Conservation (phyloP, 23 tunicate genomes). For the Clavelina lepadiformis region DNA sequence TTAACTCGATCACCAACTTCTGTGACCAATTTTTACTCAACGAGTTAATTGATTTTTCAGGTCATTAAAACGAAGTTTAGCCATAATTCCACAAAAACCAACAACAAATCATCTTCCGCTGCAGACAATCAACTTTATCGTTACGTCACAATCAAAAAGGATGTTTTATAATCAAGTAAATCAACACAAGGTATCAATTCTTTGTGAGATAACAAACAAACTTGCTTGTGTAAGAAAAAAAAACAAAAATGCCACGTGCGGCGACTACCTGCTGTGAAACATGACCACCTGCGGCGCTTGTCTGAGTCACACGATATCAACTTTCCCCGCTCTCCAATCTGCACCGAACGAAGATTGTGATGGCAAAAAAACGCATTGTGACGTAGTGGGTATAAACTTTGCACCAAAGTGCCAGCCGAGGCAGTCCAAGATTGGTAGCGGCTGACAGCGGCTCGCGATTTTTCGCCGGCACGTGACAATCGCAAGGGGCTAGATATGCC, state of each 20-base stretch:
- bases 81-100: too few species aligned
- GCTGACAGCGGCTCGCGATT: slow-evolving; percentile 7
- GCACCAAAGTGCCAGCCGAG: slow-evolving; percentile 33
- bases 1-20: too few species aligned
- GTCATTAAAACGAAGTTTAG: too few species aligned
- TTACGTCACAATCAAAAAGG: not conserved
- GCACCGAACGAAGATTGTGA: not conserved
- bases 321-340: not conserved
- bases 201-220: too few species aligned
- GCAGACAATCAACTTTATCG: too few species aligned
- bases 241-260: slow-evolving; percentile 8
- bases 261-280: not conserved
- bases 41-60: too few species aligned
- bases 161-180: too few species aligned
- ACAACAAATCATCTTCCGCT: too few species aligned
- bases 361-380: slow-evolving; percentile 10
- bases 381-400: slow-evolving; percentile 23
- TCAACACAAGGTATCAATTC: too few species aligned
- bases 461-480: not conserved
- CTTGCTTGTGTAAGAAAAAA: too few species aligned
- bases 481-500: not conserved
- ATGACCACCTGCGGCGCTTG: slow-evolving; percentile 36
- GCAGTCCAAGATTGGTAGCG: slow-evolving; percentile 2
- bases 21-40: too few species aligned
- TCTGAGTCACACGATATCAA: not conserved